Base-by-base conservation (phyloP, 1,140 invertebrate species). In the Microplitis demolitor region DNA sequence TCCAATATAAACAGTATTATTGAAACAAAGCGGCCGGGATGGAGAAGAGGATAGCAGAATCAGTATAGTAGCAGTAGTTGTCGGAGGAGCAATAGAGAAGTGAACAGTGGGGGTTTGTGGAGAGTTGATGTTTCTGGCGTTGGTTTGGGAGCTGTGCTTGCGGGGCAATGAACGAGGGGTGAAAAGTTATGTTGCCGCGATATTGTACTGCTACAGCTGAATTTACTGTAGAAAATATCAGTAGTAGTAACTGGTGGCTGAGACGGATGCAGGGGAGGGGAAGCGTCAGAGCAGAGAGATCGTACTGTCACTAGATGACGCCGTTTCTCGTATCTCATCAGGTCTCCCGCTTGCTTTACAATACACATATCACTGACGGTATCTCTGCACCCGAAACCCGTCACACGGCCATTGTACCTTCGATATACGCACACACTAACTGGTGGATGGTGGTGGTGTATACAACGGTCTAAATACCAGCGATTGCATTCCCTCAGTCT, bases 1-100 rank as follows among this genome's bases (percentile, higher is more conserved):
- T 87, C 84, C 84, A 87, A 86, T 87, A 87, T 86, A 87, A 87
- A 87, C 84, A 86, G 86, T 85, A 87, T 87, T 87, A 87, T 87
- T 86, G 85, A 87, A 87, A 86, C 85, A 86, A 87, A 86, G 84
- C 85, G 84, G 82, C 79, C 74, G 82, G 81, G 80, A 81, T 82
- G 78, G 79, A 79, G 79, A 64, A 37, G 70, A 66, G 34, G 33
- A 51, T 56, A 58, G 37, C 68, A 61, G 67, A 66, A 34, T 45
- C 35, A 45, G 67, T 50, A 66, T 54, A 45, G 39, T 3, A 45
- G 11, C 56, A 37, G 76, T 9, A 33, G 24, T 61, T 33, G 4
- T 33, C 58, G 33, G 5, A 24, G 33, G 24, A 45, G 39, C 13
- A 45, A 37, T 66, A 58, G 61, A 72, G 35, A 75, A 60, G 35